Base-by-base conservation (phyloP, 2,888 invertebrate genomes). In the Scrobipalpa atriplicella region DNA sequence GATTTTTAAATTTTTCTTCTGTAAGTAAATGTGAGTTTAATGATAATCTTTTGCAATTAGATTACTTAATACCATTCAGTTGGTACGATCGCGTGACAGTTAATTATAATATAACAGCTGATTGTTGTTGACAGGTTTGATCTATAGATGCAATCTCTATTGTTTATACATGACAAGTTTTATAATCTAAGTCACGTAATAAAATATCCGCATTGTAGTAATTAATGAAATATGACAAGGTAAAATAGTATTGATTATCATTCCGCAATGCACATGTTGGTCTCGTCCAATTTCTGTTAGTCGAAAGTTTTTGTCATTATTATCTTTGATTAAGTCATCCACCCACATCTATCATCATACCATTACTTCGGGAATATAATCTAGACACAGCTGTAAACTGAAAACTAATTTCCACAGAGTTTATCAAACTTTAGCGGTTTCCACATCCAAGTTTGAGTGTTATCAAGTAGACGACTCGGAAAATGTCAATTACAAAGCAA, bases 401-500 rank as follows among this genome's bases (percentile, higher is more conserved):
- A 2, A 9, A 54, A 54, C 19, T 18, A 21, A 18, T 21, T 18
- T 54, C 18, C 54, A 54, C 21, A 19, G 2, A 8, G 54, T 54
- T 16, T 54, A 54, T 54, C 54, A 54, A 54, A 54, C 19, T 54
- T 54, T 54, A 54, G 21, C 19, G 54, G 54, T 54, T 21, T 21
- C 54, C 38, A 16, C 38, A 58, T 18, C 5, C 66, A 67, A 29
- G 47, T 16, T 38, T 65, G 66, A 67, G 68, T 69, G 67, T 67
- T 67, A 74, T 72, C 77, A 76, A 78, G 76, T 74, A 11, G 58
- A 76, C 68, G 68, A 72, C 74, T 78, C 75, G 75, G 80, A 76
- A 77, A 78, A 82, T 78, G 78, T 78, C 80, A 80, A 84, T 82
- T 84, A 82, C 78, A 74, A 73, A 75, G 79, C 77, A 79, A 82